Evolutionary conservation across 2,888 invertebrate genomes (phyloP).

Genomic region (Seira sanloemensis): DNA sequence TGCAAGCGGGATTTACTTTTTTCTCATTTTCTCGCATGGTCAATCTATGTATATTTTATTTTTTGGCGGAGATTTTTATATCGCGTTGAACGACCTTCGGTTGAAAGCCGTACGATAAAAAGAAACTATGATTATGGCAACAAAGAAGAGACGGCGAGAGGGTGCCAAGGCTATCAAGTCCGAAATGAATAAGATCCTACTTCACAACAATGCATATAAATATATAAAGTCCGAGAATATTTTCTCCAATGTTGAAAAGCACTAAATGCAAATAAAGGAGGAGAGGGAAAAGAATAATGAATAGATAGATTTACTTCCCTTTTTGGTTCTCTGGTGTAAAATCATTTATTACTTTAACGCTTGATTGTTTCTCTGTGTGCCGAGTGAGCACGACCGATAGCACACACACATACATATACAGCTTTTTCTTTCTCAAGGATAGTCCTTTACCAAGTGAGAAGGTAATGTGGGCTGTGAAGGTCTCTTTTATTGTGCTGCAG

Average conservation of each 20-base stretch:
- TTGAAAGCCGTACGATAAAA: background rate
- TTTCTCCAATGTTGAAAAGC: background rate
- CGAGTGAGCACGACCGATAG: no score
- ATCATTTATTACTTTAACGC: no score
- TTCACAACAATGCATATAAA: no score
- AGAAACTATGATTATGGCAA: no score
- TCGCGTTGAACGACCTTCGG: slow-evolving; percentile 28
- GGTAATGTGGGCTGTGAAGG: no score
- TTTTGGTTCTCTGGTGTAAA: background rate
- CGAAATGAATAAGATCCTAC: background rate
- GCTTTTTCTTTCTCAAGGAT: no score
- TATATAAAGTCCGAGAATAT: no score
- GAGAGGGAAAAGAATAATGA: background rate
- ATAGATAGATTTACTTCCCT: background rate
- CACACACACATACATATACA: no score
- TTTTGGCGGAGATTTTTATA: background rate
- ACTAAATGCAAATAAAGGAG: background rate
- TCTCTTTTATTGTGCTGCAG: no score
- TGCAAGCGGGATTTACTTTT: slow-evolving; percentile 11
- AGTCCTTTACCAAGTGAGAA: no score
- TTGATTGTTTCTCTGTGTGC: no score
- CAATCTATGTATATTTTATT: background rate
- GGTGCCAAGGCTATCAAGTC: slow-evolving; percentile 37
- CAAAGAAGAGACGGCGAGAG: no score
- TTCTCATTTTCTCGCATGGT: background rate